Evolutionary conservation across 2,888 invertebrate species (phyloP).

Genomic region (Lepidochitona cinerea): DNA sequence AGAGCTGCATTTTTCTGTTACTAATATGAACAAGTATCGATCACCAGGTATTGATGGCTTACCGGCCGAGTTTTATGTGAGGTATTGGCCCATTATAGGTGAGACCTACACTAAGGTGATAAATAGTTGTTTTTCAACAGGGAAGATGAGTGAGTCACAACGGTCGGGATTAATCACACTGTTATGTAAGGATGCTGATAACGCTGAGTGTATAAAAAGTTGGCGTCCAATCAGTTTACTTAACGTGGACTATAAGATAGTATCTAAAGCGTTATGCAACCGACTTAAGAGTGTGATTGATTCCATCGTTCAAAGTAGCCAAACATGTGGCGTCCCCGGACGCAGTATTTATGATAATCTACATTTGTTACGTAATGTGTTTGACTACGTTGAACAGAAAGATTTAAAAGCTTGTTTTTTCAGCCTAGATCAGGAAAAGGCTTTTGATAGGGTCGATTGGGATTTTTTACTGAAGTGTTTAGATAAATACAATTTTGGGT

Average conservation of each 20-base stretch:
- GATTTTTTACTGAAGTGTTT: constrained; percentile 34
- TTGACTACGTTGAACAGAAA: constrained; percentile 35
- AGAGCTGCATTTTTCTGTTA: neutral
- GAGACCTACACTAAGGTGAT: neutral
- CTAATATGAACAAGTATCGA: neutral
- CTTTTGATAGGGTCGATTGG: constrained; percentile 39
- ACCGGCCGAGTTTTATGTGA: neutral
- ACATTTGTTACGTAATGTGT: constrained; percentile 31
- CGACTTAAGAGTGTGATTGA: constrained; percentile 27
- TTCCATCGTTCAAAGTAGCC: constrained; percentile 25
- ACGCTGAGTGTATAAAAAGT: constrained; percentile 22
- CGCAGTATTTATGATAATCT: constrained; percentile 38
- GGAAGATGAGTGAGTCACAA: neutral
- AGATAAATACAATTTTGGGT: constrained; percentile 32
- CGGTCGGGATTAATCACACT: neutral
- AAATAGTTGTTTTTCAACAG: neutral
- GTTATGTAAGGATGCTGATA: neutral
- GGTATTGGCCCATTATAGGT: neutral
- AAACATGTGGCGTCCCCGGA: constrained; percentile 37
- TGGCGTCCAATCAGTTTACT: constrained; percentile 39
- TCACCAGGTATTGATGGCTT: neutral
- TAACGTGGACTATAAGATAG: constrained; percentile 39
- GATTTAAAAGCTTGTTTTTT: constrained; percentile 29
- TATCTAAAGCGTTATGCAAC: constrained; percentile 34
- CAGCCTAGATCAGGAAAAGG: constrained; percentile 41